phyloP scores from a whole-genome alignment of 30 jellyfish, hydroid and myxozoan genomes.

The Aurelia coerulea region DNA sequence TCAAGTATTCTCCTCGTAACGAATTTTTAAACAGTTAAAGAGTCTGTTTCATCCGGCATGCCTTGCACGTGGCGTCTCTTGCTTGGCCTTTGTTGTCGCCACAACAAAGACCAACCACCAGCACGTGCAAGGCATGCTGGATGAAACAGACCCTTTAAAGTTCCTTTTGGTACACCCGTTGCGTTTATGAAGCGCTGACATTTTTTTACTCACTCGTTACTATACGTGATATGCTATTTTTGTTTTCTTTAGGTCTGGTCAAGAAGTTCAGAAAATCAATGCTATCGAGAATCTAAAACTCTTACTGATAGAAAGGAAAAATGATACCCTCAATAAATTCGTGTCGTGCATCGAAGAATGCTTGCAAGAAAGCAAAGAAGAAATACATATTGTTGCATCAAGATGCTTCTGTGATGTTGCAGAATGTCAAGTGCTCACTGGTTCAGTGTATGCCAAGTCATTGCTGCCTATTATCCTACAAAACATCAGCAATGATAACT shows the following conservation, averaged over 20 bases:
- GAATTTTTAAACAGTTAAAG: too few relatives aligned
- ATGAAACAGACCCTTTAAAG: too few relatives aligned
- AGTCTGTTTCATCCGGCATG: too few relatives aligned
- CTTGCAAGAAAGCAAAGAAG: constrained; percentile 55
- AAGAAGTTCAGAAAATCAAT: constrained; percentile 84
- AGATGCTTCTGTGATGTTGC: constrained; percentile 67
- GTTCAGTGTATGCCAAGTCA: constrained; percentile 25
- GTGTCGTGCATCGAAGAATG: constrained; percentile 45
- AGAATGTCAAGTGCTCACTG: constrained; percentile 58
- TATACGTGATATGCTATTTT: too few relatives aligned
- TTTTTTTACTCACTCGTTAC: too few relatives aligned
- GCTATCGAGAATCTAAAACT: constrained; percentile 67
- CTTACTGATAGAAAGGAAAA: constrained; percentile 44
- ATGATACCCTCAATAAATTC: constrained; percentile 37
- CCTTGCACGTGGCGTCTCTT: too few relatives aligned
- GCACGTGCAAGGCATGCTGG: too few relatives aligned
- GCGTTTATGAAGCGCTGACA: too few relatives aligned
- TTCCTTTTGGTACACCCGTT: too few relatives aligned
- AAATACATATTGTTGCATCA: constrained; percentile 74
- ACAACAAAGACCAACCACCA: too few relatives aligned
- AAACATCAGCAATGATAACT: constrained; percentile 40
- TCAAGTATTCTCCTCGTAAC: too few relatives aligned
- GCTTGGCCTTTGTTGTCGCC: too few relatives aligned
- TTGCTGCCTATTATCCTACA: constrained; percentile 68
- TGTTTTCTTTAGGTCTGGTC: constrained; percentile 71